phyloP scores from a whole-genome alignment of 1,140 invertebrate genomes.

The Batillaria attramentaria region DNA sequence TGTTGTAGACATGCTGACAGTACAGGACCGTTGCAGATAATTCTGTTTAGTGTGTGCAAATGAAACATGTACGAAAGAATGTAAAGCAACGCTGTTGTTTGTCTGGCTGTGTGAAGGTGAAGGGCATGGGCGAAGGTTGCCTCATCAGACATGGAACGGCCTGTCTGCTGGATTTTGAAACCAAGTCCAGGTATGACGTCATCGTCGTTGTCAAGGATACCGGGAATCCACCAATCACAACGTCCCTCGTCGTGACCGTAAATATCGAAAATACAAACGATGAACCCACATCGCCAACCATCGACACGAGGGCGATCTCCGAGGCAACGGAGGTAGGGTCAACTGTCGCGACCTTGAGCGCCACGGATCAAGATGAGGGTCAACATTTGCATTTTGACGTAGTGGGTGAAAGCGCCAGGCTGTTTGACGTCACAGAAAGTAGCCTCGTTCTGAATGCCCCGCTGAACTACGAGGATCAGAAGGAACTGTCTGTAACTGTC shows the following conservation, averaged over 20 bases:
- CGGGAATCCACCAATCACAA: conserved; percentile 18
- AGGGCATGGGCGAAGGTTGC: conserved; percentile 35
- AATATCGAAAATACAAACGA: conserved; percentile 51
- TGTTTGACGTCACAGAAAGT: conserved; percentile 35
- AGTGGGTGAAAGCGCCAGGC: conserved; percentile 10
- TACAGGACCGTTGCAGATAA: too few species aligned
- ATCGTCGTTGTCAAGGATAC: conserved; percentile 28
- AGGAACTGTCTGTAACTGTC: conserved; percentile 34
- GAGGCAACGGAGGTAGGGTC: conserved; percentile 36
- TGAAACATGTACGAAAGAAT: too few species aligned
- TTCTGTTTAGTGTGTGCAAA: too few species aligned
- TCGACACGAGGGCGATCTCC: conserved; percentile 30
- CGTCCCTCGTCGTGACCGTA: conserved; percentile 33
- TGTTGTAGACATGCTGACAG: too few species aligned
- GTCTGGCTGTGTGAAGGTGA: conserved; percentile 27
- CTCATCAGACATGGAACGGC: conserved; percentile 10
- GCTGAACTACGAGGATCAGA: conserved; percentile 45
- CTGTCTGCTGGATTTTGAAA: conserved; percentile 51
- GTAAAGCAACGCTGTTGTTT: too few species aligned
- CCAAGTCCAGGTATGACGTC: conserved; percentile 23
- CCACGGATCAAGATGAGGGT: conserved; percentile 44
- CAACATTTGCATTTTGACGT: conserved; percentile 36
- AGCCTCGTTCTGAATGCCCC: conserved; percentile 29
- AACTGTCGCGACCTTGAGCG: conserved; percentile 33
- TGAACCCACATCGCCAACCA: conserved; percentile 26